phyloP scores from a whole-genome alignment of 2,797 vertebrate species.

The Oreortyx pictus region DNA sequence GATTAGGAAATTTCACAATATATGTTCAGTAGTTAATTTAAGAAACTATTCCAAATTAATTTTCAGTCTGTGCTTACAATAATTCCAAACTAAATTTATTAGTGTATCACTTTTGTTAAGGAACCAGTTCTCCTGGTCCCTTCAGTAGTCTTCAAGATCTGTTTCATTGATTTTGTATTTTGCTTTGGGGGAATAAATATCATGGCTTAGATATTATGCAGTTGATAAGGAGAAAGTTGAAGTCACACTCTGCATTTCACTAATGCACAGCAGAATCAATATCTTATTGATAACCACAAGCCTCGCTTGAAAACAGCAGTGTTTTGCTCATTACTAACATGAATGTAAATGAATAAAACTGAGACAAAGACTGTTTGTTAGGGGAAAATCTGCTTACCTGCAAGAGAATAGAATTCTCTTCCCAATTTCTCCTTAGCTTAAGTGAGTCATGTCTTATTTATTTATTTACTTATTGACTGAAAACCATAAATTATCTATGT shows the following conservation, averaged over 20 bases:
- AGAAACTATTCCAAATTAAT: neutral
- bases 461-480: neutral
- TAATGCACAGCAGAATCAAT: neutral
- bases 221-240: conserved; percentile 35
- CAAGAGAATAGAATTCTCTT: conserved; percentile 30
- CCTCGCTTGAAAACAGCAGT: neutral
- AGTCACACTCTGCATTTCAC: conserved; percentile 19
- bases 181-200: neutral
- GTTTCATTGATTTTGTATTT: conserved; percentile 42
- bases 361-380: conserved; percentile 65
- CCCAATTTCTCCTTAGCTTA: conserved; percentile 8
- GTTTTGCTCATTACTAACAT: conserved; percentile 22
- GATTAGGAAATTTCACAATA: neutral
- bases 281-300: neutral
- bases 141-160: neutral
- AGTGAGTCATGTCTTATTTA: neutral
- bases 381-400: conserved; percentile 11
- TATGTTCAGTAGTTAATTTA: neutral
- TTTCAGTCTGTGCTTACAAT: neutral
- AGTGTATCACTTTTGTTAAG: neutral
- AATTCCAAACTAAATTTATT: neutral
- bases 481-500: neutral
- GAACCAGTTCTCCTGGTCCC: neutral
- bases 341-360: conserved; percentile 25
- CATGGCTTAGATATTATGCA: conserved; percentile 30